phyloP scores from a whole-genome alignment of 2,888 invertebrate species.

The Drosophila merina region DNA sequence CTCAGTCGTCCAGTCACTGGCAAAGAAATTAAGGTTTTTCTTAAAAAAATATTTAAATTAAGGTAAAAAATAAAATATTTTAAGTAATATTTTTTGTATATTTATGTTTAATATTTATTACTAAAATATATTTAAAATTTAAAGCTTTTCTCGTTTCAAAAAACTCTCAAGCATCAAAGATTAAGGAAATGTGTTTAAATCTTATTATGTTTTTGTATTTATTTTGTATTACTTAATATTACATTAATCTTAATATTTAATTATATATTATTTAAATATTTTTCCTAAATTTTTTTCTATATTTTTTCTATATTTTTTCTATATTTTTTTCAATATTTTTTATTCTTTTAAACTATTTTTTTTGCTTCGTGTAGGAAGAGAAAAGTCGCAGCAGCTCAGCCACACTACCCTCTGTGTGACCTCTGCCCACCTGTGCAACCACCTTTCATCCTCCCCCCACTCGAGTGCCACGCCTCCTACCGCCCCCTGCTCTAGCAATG shows the following conservation, averaged over 20 bases:
- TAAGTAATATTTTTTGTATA: too few species aligned
- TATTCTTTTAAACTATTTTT: neutral
- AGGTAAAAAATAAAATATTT: neutral
- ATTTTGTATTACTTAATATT: neutral
- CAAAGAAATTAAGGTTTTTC: too few species aligned
- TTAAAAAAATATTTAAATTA: neutral
- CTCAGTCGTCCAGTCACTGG: neutral
- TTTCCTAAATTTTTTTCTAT: neutral
- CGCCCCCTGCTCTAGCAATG: neutral
- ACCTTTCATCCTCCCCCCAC: constrained; percentile 18
- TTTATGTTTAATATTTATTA: neutral
- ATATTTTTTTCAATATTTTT: neutral
- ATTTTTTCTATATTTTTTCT: neutral
- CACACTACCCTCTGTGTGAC: constrained; percentile 45
- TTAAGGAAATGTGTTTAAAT: neutral
- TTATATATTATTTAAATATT: too few species aligned
- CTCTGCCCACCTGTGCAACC: constrained; percentile 56
- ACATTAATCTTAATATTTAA: too few species aligned
- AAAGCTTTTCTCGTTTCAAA: neutral
- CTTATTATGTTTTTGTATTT: neutral
- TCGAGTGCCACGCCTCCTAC: neutral
- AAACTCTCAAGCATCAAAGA: too few species aligned
- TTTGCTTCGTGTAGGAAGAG: neutral
- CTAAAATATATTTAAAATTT: neutral
- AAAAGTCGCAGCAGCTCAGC: constrained; percentile 51